These are phyloP conservation scores for Oreonectes daqikongensis DNA, from an alignment of 2,797 vertebrate species.

Conservation along the genomic window DNA sequence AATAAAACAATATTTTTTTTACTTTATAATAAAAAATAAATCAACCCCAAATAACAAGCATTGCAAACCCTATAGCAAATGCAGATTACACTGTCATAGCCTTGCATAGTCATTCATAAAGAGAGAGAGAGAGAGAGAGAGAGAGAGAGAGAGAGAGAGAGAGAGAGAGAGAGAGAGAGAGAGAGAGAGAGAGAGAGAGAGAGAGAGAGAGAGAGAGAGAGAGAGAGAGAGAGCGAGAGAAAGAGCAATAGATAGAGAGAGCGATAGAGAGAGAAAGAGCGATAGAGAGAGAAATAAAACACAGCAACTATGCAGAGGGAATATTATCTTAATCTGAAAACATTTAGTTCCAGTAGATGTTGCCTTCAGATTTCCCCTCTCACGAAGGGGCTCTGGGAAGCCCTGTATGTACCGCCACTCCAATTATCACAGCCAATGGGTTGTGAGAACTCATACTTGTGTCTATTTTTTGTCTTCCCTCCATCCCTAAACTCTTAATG, in stretches of 20 bases:
- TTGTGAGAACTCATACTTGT: neutral
- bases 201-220: neutral
- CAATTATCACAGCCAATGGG: conserved; percentile 36
- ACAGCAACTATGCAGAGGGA: conserved; percentile 56
- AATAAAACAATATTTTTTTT: neutral
- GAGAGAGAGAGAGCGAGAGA: neutral
- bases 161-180: neutral
- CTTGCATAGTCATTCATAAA: conserved; percentile 3
- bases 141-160: neutral
- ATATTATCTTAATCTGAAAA: conserved; percentile 67
- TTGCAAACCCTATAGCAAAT: neutral
- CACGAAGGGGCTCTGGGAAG: conserved; percentile 56
- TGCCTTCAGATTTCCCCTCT: conserved; percentile 52
- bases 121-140: neutral
- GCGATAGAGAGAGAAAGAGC: neutral
- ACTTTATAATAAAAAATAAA: conserved; percentile 26
- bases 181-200: neutral
- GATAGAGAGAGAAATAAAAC: conserved; percentile 51
- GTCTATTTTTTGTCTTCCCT: conserved; percentile 5
- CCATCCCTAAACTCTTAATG: neutral
- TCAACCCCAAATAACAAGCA: conserved; percentile 35
- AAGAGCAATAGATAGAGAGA: too few relatives aligned
- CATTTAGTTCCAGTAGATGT: conserved; percentile 66
- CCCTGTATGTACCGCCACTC: conserved; percentile 23
- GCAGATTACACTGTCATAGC: conserved; percentile 16